Base-by-base conservation (phyloP, 2,888 invertebrate genomes). In the Chymomyza amoena region DNA sequence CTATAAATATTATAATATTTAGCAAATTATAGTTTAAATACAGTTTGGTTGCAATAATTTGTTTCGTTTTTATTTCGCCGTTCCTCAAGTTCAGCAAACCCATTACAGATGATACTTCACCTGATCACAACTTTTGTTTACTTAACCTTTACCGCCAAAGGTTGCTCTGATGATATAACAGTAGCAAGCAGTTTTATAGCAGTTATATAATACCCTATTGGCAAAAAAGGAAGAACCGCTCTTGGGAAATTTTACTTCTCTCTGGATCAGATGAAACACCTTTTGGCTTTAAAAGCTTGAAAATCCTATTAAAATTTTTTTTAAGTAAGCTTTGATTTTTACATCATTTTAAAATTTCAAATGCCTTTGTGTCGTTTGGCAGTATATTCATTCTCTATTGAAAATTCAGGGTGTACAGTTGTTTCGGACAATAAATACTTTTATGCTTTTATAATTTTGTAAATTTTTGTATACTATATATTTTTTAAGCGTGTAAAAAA, bases 391-490 rank as follows among this genome's bases (percentile, higher is more conserved):
- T 69, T 77, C 76, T 82, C 83, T 80, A 79, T 79, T 82, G 76
- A 75, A 73, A 74, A 69, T 84, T 83, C 73, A 70, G 72, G 72
- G 77, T 70, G 83, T 73, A 74, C 73, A 74, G 69, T 73, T 75
- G 85, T 80, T 72, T 70, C 68, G 57, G 64, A 70, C 69, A 61
- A 56, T 36, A 72, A 70, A 52, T 84, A 83, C 77, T 84, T 82
- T 57, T 61, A 54, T 54, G 60, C 61, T 54, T 68, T 76, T 79
- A 75, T 66, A 73, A 63, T 70, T 65, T 69, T 60, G 13, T 25
- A 25, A 20, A 57, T 57, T 28, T 69, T 57, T 50, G 51, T 66
- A 1, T 63, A 25, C 32, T 63, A 25, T 39, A 64, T 54, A 36
- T 56, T 60, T 57, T 57, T 18, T 15, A 57, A 25, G 18, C 6